Evolutionary conservation across 1,140 invertebrate species (phyloP).

Genomic region (Drosophila murphyi): DNA sequence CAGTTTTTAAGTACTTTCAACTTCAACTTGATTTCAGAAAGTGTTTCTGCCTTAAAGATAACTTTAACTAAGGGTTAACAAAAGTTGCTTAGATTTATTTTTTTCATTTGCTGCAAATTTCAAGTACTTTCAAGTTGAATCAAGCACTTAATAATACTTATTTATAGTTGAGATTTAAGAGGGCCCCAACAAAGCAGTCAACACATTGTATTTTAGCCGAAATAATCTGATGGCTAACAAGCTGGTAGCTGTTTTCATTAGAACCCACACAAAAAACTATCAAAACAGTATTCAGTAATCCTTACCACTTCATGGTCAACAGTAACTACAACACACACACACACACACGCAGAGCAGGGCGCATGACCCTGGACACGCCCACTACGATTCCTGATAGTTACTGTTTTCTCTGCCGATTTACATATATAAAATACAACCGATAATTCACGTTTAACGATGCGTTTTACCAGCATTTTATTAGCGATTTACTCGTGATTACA

Average conservation of each 20-base stretch:
- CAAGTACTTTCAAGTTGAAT: too few relatives aligned
- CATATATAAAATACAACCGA: constrained; percentile 16
- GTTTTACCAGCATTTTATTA: constrained; percentile 62
- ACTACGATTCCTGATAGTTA: neutral
- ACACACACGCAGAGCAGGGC: constrained; percentile 1
- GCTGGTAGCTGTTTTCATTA: constrained; percentile 12
- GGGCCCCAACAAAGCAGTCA: neutral
- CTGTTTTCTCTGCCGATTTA: neutral
- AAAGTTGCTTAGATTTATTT: too few relatives aligned
- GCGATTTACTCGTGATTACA: constrained; percentile 43
- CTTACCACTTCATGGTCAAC: constrained; percentile 16
- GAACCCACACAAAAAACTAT: neutral
- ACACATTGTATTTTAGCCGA: constrained; percentile 7
- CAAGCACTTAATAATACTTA: neutral
- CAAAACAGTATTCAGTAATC: constrained; percentile 15
- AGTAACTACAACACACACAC: constrained; percentile 5
- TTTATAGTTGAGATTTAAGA: neutral
- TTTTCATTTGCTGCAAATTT: too few relatives aligned
- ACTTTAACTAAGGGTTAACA: too few relatives aligned
- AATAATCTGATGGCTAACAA: constrained; percentile 1
- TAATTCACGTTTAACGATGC: constrained; percentile 71
- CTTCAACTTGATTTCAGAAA: too few relatives aligned
- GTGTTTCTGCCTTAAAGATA: too few relatives aligned
- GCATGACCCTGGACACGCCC: constrained; percentile 21
- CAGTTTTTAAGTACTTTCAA: too few relatives aligned